These are phyloP conservation scores for Saguinus imperator DNA, from an alignment of 2,113 vertebrate species.

Conservation along the genomic window DNA sequence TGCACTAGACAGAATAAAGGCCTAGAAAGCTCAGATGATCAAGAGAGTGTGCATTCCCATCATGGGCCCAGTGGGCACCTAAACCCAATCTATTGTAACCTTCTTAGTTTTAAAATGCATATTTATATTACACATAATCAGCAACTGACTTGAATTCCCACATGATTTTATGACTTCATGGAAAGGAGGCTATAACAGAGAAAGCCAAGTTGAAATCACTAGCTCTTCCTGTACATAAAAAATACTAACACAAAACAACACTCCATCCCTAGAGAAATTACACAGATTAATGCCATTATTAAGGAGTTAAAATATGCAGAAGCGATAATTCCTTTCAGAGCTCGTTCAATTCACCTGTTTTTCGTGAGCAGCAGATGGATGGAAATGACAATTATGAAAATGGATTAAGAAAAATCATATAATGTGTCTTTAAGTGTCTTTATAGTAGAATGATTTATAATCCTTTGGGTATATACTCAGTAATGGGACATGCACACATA, in stretches of 20 bases:
- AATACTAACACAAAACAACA: neutral
- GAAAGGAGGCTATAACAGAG: neutral
- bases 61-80: neutral
- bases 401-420: neutral
- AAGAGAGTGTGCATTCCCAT: neutral
- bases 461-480: no score
- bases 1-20: neutral
- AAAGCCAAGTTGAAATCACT: neutral
- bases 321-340: neutral
- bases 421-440: no score
- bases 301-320: neutral
- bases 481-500: no score
- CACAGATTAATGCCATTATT: neutral
- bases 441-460: no score
- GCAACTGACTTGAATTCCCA: neutral
- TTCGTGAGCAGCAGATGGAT: neutral
- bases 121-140: neutral
- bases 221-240: neutral
- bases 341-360: neutral
- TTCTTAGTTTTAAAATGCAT: neutral
- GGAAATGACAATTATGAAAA: neutral
- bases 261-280: neutral
- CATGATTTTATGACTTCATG: neutral
- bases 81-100: neutral
- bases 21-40: neutral